These are phyloP conservation scores for Erpetoichthys calabaricus DNA, from an alignment of 2,797 vertebrate species.

Conservation along the genomic window DNA sequence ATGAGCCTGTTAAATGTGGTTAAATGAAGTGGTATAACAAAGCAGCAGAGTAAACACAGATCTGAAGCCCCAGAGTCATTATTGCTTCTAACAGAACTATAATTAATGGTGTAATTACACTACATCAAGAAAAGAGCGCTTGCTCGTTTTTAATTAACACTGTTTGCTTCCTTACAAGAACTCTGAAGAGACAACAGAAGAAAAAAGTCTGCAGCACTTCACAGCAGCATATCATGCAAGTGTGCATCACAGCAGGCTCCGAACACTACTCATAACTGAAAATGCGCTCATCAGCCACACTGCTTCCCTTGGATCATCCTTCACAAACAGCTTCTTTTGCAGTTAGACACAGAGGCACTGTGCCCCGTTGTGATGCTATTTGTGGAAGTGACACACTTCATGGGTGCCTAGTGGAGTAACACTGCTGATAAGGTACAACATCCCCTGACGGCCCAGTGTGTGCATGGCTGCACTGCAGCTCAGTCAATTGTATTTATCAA, in stretches of 20 bases:
- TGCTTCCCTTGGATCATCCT: too few relatives aligned
- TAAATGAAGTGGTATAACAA: not conserved
- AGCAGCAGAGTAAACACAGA: not conserved
- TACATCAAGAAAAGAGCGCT: not conserved
- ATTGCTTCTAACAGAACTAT: not conserved
- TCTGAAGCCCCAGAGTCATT: not conserved
- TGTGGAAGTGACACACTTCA: slow-evolving; percentile 37
- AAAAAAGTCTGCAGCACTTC: slow-evolving; percentile 4
- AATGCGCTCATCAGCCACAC: too few relatives aligned
- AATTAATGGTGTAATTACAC: not conserved
- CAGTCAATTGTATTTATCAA: slow-evolving; percentile 3
- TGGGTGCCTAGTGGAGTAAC: slow-evolving; percentile 28
- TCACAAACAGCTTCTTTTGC: slow-evolving; percentile 8
- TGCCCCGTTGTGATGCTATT: slow-evolving; percentile 27
- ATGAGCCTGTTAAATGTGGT: not conserved
- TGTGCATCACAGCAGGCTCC: slow-evolving; percentile 14
- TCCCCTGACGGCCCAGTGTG: slow-evolving; percentile 47
- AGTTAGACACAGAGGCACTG: slow-evolving; percentile 13
- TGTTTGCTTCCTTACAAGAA: not conserved
- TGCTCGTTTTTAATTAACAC: slow-evolving; percentile 1
- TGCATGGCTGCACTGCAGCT: slow-evolving; percentile 8
- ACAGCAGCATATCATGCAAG: slow-evolving; percentile 10
- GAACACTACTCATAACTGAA: too few relatives aligned
- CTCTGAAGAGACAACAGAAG: not conserved
- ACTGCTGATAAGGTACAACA: slow-evolving; percentile 48